phyloP scores from a whole-genome alignment of 2,888 invertebrate species.

The Trichogramma evanescens region DNA sequence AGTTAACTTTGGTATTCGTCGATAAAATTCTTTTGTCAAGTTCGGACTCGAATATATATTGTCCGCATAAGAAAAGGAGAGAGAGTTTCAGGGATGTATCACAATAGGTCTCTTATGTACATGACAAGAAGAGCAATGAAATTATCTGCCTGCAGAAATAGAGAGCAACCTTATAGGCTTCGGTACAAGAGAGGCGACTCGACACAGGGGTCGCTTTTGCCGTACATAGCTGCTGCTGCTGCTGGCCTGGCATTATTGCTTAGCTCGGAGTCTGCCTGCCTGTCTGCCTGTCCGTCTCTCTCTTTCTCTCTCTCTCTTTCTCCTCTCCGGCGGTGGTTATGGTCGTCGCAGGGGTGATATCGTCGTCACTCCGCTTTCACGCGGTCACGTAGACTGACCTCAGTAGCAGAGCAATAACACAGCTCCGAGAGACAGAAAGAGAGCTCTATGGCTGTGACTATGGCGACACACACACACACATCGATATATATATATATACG shows the following conservation, averaged over 20 bases:
- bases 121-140: conserved; percentile 16
- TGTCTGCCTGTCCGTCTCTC: conserved; percentile 5
- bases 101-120: too few relatives aligned
- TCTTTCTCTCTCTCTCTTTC: conserved; percentile 23
- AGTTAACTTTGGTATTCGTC: not conserved
- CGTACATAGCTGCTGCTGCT: conserved; percentile 42
- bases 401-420: conserved; percentile 44
- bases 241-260: too few relatives aligned
- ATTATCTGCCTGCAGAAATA: conserved; percentile 9
- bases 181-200: conserved; percentile 24
- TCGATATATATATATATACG: too few relatives aligned
- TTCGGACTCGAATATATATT: conserved; percentile 1
- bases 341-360: conserved; percentile 36
- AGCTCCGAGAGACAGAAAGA: too few relatives aligned
- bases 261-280: too few relatives aligned
- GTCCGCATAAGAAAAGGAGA: conserved; percentile 16
- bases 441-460: too few relatives aligned
- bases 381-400: conserved; percentile 47
- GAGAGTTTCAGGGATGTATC: conserved; percentile 1
- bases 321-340: conserved; percentile 23
- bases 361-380: too few relatives aligned
- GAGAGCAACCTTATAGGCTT: conserved; percentile 6
- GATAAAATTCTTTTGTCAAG: conserved; percentile 25
- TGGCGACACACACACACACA: too few relatives aligned
- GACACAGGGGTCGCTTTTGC: not conserved